Base-by-base conservation (phyloP, 1,140 invertebrate species). In the Carposina sasakii region DNA sequence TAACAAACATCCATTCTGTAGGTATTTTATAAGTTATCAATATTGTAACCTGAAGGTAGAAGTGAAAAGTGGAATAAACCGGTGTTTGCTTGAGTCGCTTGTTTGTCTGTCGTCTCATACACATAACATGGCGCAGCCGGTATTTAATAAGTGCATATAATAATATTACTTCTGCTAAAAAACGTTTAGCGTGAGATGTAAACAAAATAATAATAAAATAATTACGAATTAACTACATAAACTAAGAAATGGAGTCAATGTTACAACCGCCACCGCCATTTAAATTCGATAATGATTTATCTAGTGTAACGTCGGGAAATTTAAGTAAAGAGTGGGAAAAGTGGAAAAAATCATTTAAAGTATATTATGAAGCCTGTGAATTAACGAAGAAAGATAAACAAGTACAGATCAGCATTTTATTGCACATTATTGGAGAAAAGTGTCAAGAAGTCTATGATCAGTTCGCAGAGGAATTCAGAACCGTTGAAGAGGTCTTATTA, bases 351-450 rank as follows among this genome's bases (percentile, higher is more conserved):
- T 22, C 22, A 23, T 41, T 41, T 24, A 46, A 48, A 16, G 46
- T 60, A 19, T 63, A 60, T 54, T 45, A 49, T 16, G 42, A 39
- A 15, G 56, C 56, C 4, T 60, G 56, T 17, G 49, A 50, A 43
- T 36, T 51, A 16, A 43, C 49, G 28, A 8, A 36, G 3, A 49
- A 60, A 28, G 1, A 13, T 16, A 46, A 49, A 30, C 30, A 49
- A 19, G 41, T 51, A 21, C 58, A 63, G 23, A 36, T 52, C 10
- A 40, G 31, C 13, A 44, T 46, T 22, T 33, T 45, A 20, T 37
- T 45, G 33, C 41, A 41, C 26, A 13, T 54, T 8, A 26, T 59
- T 43, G 17, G 57, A 46, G 13, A 34, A 19, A 20, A 60, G 21
- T 48, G 53, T 28, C 31, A 45, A 21, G 45, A 60, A 3, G 51